Conservation (phyloP, 2,113 vertebrate species). For the Hyperoodon ampullatus region DNA sequence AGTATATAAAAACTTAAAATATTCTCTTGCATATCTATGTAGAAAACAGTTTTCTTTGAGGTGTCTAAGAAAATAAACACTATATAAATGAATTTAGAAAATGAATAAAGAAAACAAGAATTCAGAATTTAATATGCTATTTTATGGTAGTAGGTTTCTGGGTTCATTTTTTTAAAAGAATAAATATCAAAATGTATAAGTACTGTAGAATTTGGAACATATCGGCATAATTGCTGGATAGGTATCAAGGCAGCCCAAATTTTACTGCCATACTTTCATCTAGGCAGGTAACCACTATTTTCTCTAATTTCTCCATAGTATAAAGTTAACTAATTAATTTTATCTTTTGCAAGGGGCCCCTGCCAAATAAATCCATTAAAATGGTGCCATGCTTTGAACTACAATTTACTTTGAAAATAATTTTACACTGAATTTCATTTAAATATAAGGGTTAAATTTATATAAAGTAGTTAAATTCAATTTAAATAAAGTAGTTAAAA, state of each 20-base stretch:
- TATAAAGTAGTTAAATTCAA: background rate
- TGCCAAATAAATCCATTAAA: conserved; percentile 42
- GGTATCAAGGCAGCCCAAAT: conserved; percentile 44
- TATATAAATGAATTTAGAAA: conserved; percentile 56
- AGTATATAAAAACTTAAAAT: conserved; percentile 36
- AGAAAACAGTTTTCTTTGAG: conserved; percentile 40
- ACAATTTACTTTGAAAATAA: conserved; percentile 54
- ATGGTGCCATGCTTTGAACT: background rate
- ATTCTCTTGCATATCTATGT: background rate
- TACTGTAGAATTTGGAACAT: background rate
- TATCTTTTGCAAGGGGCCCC: background rate
- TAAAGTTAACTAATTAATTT: conserved; percentile 22
- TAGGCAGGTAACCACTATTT: background rate
- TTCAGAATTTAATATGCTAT: conserved; percentile 51
- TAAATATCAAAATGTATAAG: conserved; percentile 60
- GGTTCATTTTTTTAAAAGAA: conserved; percentile 39
- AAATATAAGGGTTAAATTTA: background rate
- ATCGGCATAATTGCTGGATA: background rate
- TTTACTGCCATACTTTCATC: conserved; percentile 34
- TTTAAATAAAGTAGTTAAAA: conserved; percentile 4
- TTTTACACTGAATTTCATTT: conserved; percentile 5
- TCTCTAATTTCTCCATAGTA: conserved; percentile 2
- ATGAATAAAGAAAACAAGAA: conserved; percentile 23
- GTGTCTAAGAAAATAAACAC: background rate
- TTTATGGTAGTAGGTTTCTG: conserved; percentile 42